A percentile compares a stretch with the other conserved stretches of the same genome.
Evolutionary conservation across 2,113 vertebrate genomes (phyloP).

Genomic region (Glaucomys volans): DNA sequence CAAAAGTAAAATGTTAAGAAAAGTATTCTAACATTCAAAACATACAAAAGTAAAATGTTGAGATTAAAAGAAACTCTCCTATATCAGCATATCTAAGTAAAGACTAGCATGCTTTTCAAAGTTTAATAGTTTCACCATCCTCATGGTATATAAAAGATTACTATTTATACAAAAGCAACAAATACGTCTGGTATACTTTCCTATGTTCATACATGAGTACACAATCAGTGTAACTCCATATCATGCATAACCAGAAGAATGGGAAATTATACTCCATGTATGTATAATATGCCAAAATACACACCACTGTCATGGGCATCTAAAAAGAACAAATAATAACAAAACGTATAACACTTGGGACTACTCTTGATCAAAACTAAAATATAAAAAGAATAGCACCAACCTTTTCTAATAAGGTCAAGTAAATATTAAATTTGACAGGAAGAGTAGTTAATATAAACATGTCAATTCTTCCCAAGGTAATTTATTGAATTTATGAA

Average conservation of each 20-base stretch:
- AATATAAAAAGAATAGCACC: neutral
- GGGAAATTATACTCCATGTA: too few species aligned
- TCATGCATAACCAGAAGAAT: too few species aligned
- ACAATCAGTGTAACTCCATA: too few species aligned
- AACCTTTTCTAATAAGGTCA: neutral
- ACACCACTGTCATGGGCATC: too few species aligned
- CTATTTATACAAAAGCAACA: neutral
- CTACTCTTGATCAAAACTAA: constrained; percentile 12
- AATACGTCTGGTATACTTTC: neutral
- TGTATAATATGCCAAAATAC: too few species aligned
- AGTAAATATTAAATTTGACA: neutral
- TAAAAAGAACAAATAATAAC: too few species aligned
- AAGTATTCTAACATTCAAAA: too few species aligned
- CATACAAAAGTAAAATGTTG: neutral
- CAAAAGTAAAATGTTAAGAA: too few species aligned
- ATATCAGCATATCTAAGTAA: neutral
- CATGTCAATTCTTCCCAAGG: neutral
- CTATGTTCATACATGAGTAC: too few species aligned
- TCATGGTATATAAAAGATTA: neutral
- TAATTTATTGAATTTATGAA: neutral
- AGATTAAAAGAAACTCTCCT: neutral
- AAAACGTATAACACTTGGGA: neutral
- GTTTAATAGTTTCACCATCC: neutral
- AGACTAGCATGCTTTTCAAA: neutral
- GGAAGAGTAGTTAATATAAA: neutral